Percentiles rank a stretch among this genome's conserved stretches.
These are phyloP conservation scores for Noturus placidus DNA, from an alignment of 2,113 vertebrate genomes.

Conservation along the genomic window DNA sequence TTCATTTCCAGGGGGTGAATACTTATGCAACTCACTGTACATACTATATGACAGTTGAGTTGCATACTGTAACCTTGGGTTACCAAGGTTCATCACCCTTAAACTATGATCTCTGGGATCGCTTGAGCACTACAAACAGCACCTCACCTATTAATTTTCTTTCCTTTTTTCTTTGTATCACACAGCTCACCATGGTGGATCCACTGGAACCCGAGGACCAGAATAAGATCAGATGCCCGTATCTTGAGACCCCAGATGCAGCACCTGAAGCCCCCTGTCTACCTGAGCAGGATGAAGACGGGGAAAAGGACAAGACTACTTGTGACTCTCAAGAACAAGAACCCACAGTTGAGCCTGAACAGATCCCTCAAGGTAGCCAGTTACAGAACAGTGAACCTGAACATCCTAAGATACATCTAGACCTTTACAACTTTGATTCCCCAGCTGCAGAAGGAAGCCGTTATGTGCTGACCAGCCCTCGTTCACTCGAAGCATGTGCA, in stretches of 20 bases:
- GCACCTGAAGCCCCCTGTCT: constrained; percentile 62
- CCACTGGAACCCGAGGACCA: constrained; percentile 73
- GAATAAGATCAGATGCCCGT: constrained; percentile 65
- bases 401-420: constrained; percentile 85
- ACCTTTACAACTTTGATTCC: constrained; percentile 93
- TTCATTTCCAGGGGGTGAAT: not conserved
- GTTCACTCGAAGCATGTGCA: constrained; percentile 94
- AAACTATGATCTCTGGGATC: constrained; percentile 39
- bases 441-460: constrained; percentile 91
- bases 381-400: constrained; percentile 61
- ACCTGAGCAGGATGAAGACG: constrained; percentile 60
- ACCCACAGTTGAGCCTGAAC: not conserved
- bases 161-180: constrained; percentile 30
- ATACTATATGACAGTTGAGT: constrained; percentile 23
- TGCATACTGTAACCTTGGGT: constrained; percentile 49
- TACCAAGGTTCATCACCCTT: constrained; percentile 47
- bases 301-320: constrained; percentile 60
- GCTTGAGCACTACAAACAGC: constrained; percentile 27
- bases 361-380: constrained; percentile 43
- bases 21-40: not conserved
- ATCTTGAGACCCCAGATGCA: constrained; percentile 58
- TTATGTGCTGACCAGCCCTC: constrained; percentile 94
- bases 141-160: not conserved
- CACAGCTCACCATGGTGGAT: constrained; percentile 74
- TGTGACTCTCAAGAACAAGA: constrained; percentile 47